Percentiles rank a stretch among this genome's conserved stretches.
These are phyloP conservation scores for Dichetophora obliterata DNA, from an alignment of 2,888 invertebrate genomes.

Conservation along the genomic window DNA sequence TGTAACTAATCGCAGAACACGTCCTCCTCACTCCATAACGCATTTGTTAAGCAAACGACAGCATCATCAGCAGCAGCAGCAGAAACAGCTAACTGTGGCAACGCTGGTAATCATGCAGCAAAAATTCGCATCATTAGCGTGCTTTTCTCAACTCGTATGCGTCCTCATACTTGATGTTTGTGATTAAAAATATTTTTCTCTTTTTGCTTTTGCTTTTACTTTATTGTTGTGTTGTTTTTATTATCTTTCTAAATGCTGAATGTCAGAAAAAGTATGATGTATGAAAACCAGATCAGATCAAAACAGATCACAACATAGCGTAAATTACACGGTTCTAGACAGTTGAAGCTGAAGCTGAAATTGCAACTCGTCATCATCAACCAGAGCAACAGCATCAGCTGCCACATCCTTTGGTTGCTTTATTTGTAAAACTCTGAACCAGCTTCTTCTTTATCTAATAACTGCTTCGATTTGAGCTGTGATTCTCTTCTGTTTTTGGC, in stretches of 20 bases:
- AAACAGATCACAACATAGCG: constrained; percentile 5
- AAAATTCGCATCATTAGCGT: constrained; percentile 31
- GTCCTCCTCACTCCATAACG: constrained; percentile 7
- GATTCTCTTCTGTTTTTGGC: constrained; percentile 17
- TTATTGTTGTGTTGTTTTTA: neutral
- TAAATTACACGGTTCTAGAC: constrained; percentile 5
- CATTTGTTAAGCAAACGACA: neutral
- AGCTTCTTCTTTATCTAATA: neutral
- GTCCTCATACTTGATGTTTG: constrained; percentile 18
- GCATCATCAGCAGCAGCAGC: neutral
- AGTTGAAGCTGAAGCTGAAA: constrained; percentile 7
- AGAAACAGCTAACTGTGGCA: neutral
- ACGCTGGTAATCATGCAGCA: constrained; percentile 12
- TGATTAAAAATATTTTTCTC: constrained; percentile 22
- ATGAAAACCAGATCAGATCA: constrained; percentile 25
- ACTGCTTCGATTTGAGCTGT: constrained; percentile 23
- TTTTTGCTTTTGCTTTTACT: neutral
- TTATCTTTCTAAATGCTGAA: neutral
- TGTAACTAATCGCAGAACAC: constrained; percentile 31
- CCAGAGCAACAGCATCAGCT: neutral
- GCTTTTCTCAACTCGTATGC: neutral
- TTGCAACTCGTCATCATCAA: constrained; percentile 7
- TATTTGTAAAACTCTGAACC: neutral
- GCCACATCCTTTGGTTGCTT: neutral
- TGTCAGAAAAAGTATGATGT: neutral